Percentiles rank a stretch among this genome's conserved stretches.
These are phyloP conservation scores for Ennomos erosarius DNA, from an alignment of 2,888 invertebrate species.

Conservation along the genomic window DNA sequence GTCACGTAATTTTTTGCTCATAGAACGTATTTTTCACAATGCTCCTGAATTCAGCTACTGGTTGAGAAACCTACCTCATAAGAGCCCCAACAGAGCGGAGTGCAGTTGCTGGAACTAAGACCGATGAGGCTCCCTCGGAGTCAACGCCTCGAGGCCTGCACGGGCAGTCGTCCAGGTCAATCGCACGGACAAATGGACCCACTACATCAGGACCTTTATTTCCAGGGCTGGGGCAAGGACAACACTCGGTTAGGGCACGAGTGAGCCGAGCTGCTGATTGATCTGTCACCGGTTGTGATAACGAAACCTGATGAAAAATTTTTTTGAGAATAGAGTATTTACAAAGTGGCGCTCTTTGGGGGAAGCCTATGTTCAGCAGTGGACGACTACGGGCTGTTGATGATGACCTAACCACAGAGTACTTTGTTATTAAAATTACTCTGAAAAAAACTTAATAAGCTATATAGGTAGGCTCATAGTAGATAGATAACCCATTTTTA, in stretches of 20 bases:
- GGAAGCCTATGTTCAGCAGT: too few relatives aligned
- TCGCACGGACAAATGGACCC: conserved; percentile 28
- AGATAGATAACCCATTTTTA: too few relatives aligned
- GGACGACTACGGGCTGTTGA: too few relatives aligned
- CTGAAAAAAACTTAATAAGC: too few relatives aligned
- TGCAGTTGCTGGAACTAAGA: conserved; percentile 54
- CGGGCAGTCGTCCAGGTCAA: conserved; percentile 54
- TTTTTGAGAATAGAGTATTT: too few relatives aligned
- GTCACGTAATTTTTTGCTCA: too few relatives aligned
- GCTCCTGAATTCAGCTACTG: too few relatives aligned
- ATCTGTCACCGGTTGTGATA: conserved; percentile 56
- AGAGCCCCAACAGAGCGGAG: conserved; percentile 51
- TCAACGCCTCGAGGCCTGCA: conserved; percentile 56
- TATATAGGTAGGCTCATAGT: too few relatives aligned
- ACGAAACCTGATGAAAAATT: conserved; percentile 46
- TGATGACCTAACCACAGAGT: too few relatives aligned
- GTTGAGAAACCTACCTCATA: conserved; percentile 48
- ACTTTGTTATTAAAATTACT: too few relatives aligned
- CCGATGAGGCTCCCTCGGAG: conserved; percentile 63
- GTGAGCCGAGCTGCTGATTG: conserved; percentile 24
- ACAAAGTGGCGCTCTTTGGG: too few relatives aligned
- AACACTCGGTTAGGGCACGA: conserved; percentile 56
- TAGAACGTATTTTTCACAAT: neutral
- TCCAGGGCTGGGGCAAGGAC: conserved; percentile 60
- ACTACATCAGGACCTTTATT: conserved; percentile 21